Percentiles rank a stretch among this genome's conserved stretches.
Evolutionary conservation across 2,113 vertebrate species (phyloP).

Genomic region (Chunga burmeisteri): DNA sequence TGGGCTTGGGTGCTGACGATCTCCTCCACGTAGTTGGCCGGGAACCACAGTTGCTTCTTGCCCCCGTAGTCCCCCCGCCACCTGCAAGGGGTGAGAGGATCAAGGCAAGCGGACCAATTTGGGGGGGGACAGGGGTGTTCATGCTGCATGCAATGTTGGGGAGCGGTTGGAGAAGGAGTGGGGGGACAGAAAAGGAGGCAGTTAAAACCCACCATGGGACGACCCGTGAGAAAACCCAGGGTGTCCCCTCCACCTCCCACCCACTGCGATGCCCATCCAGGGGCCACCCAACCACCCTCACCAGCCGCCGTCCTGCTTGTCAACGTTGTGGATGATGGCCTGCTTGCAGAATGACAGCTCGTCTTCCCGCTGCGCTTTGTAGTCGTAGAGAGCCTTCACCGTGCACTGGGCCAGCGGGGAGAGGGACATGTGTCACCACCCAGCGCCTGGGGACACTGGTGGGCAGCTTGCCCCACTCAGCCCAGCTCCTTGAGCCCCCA

Average conservation of each 20-base stretch:
- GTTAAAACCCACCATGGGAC: not conserved
- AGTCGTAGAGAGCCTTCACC: conserved; percentile 87
- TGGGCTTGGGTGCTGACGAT: conserved; percentile 81
- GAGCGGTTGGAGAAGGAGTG: not conserved
- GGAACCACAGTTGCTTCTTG: conserved; percentile 98
- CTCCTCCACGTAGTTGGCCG: conserved; percentile 96
- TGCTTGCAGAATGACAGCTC: conserved; percentile 90
- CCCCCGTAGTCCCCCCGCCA: conserved; percentile 96
- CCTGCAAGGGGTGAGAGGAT: conserved; percentile 75
- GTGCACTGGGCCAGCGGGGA: conserved; percentile 70
- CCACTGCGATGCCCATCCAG: fast-evolving
- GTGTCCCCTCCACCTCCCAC: not conserved
- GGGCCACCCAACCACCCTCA: conserved; percentile 25
- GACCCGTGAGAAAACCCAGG: fast-evolving
- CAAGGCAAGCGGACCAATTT: conserved; percentile 9
- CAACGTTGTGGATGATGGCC: conserved; percentile 84
- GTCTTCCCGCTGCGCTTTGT: conserved; percentile 86
- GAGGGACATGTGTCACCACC: not conserved
- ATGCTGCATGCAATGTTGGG: not conserved
- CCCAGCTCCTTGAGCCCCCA: not conserved
- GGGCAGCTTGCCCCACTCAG: not conserved
- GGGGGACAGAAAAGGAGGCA: conserved; percentile 9
- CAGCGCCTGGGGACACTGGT: fast-evolving
- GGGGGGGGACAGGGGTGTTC: not conserved
- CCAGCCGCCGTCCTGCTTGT: conserved; percentile 88